phyloP scores from a whole-genome alignment of 2,113 vertebrate species.

The Parotia lawesii region DNA sequence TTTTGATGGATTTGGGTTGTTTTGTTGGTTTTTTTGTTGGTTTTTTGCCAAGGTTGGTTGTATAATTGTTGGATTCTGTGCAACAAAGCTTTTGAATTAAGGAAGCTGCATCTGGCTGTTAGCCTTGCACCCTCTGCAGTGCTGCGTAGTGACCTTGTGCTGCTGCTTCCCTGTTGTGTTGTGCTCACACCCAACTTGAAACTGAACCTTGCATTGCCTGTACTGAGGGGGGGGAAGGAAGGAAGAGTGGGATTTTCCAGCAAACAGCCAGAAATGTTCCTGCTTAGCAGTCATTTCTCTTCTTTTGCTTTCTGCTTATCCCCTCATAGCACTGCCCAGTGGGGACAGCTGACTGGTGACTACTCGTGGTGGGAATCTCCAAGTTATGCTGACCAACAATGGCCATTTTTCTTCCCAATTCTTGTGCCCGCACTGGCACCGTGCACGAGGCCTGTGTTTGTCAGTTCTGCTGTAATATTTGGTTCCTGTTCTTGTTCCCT shows the following conservation, averaged over 20 bases:
- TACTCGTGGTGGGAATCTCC: neutral
- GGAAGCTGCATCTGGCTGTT: neutral
- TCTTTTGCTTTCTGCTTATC: neutral
- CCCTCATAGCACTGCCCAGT: neutral
- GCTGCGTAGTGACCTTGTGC: neutral
- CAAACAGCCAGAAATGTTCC: neutral
- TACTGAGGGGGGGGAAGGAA: neutral
- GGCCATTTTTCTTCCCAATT: no score
- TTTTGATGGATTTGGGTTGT: neutral
- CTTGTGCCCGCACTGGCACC: neutral
- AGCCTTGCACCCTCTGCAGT: neutral
- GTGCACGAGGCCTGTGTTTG: rapidly evolving
- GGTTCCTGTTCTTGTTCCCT: neutral
- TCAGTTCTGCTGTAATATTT: neutral
- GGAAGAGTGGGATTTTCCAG: neutral
- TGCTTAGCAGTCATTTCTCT: neutral
- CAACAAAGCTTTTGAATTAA: neutral
- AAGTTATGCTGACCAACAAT: neutral
- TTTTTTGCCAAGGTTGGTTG: neutral
- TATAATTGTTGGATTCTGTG: neutral
- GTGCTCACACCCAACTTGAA: neutral
- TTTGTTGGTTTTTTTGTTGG: neutral
- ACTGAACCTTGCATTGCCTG: rapidly evolving
- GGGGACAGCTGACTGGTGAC: neutral
- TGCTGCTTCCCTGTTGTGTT: neutral